These are phyloP conservation scores for Aspiorhynchus laticeps DNA, from an alignment of 2,113 vertebrate species.

Conservation along the genomic window DNA sequence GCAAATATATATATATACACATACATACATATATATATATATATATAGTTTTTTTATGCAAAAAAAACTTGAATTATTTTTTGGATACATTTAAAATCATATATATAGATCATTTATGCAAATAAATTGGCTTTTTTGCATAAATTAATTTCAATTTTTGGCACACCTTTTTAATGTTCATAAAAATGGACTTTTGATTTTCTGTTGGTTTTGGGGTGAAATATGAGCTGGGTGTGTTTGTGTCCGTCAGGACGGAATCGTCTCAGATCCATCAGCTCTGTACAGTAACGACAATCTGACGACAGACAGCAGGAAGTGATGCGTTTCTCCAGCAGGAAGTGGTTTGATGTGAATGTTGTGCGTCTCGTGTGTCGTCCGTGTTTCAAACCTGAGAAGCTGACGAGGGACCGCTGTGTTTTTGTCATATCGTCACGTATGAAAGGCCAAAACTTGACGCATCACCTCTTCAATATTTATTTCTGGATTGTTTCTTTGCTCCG, in stretches of 20 bases:
- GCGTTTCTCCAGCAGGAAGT: neutral
- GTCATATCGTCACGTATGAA: neutral
- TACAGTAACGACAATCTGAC: neutral
- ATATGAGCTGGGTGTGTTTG: neutral
- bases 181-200: neutral
- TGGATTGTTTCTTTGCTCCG: neutral
- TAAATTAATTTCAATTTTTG: too few species aligned
- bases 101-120: neutral
- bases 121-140: neutral
- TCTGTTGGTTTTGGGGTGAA: neutral
- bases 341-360: neutral
- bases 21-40: too few species aligned
- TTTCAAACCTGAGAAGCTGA: conserved; percentile 14
- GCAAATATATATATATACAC: too few species aligned
- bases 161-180: neutral
- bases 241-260: neutral
- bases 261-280: neutral
- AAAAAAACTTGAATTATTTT: too few species aligned
- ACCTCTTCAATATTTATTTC: conserved; percentile 4
- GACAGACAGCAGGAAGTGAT: neutral
- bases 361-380: neutral
- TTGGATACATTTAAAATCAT: too few species aligned
- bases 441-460: neutral
- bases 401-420: neutral
- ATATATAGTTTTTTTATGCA: too few species aligned